Conservation (phyloP, 2,113 vertebrate genomes). For the Leptosomus discolor region DNA sequence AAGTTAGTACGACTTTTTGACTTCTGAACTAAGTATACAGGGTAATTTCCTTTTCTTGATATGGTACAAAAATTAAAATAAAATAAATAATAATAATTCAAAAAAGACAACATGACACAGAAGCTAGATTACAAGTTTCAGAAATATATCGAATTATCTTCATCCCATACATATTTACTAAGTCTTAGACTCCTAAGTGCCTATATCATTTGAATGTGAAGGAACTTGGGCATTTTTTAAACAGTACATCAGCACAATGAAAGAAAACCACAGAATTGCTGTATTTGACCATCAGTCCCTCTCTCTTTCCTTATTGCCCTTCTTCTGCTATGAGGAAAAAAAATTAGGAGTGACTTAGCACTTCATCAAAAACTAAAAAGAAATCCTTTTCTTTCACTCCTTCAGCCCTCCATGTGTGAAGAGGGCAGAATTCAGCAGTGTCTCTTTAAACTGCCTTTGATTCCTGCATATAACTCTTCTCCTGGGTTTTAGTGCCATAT, state of each 20-base stretch:
- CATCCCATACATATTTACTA: neutral
- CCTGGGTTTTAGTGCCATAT: conserved; percentile 74
- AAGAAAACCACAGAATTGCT: neutral
- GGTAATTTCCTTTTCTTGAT: neutral
- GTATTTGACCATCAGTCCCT: neutral
- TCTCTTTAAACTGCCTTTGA: conserved; percentile 71
- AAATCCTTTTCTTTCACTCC: neutral
- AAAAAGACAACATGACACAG: neutral
- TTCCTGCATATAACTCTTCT: conserved; percentile 64
- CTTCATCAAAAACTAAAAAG: neutral
- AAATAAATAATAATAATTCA: neutral
- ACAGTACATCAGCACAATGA: neutral
- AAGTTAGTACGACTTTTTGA: neutral
- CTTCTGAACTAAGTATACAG: neutral
- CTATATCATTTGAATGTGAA: neutral
- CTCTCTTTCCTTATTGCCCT: neutral
- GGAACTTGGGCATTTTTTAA: neutral
- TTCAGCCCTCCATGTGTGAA: neutral
- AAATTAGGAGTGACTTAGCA: neutral
- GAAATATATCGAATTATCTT: neutral
- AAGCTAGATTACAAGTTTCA: neutral
- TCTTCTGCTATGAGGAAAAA: neutral
- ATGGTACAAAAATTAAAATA: neutral
- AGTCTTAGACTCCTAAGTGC: neutral
- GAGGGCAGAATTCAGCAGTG: conserved; percentile 12